phyloP scores from a whole-genome alignment of 2,797 vertebrate genomes.

The Jordanella pulchra region DNA sequence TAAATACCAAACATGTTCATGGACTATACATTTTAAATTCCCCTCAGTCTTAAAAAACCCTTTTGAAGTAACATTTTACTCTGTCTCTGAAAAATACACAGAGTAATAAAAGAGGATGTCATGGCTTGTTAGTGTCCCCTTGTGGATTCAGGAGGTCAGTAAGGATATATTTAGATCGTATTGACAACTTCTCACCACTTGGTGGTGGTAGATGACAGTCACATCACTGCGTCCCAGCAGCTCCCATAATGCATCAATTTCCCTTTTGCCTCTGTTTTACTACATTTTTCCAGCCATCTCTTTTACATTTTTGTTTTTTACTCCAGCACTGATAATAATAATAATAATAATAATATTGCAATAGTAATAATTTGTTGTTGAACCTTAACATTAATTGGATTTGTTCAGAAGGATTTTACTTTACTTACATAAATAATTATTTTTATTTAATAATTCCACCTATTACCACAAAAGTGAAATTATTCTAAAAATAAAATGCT shows the following conservation, averaged over 20 bases:
- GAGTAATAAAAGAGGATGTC: fast-evolving
- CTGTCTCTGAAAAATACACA: neutral
- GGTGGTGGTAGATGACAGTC: conserved; percentile 38
- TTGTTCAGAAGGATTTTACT: neutral
- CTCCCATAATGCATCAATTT: too few relatives aligned
- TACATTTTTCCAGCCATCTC: too few relatives aligned
- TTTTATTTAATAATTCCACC: neutral
- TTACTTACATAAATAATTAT: neutral
- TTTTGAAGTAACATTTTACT: conserved; percentile 2
- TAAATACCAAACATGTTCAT: neutral
- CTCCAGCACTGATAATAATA: too few relatives aligned
- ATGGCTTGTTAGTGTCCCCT: conserved; percentile 68
- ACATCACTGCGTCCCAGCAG: neutral
- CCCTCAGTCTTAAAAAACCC: neutral
- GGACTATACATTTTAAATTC: neutral
- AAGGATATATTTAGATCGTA: neutral
- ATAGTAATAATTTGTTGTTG: neutral
- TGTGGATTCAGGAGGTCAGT: conserved; percentile 30
- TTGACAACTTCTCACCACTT: conserved; percentile 44
- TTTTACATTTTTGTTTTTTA: too few relatives aligned
- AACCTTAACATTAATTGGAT: neutral
- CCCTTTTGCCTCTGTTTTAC: too few relatives aligned
- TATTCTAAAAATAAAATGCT: neutral
- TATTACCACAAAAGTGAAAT: neutral
- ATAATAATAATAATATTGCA: too few relatives aligned